phyloP scores from a whole-genome alignment of 2,113 vertebrate species.

The Struthio camelus region DNA sequence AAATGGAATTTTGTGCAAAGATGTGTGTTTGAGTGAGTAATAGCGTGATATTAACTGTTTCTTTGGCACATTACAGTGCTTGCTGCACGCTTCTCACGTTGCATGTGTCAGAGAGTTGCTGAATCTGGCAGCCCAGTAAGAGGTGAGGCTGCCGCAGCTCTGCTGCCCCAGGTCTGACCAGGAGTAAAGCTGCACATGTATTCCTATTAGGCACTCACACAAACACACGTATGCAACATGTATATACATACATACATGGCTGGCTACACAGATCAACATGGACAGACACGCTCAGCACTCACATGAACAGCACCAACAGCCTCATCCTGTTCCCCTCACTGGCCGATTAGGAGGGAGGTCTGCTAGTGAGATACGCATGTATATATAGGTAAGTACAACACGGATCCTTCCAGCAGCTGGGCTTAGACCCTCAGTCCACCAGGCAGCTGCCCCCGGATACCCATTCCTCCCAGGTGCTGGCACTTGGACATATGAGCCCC shows the following conservation, averaged over 20 bases:
- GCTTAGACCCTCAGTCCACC: neutral
- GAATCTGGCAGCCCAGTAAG: neutral
- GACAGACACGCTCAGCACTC: neutral
- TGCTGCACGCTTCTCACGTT: neutral
- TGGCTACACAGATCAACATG: neutral
- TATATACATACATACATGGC: too few species aligned
- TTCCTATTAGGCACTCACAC: neutral
- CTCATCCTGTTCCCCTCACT: neutral
- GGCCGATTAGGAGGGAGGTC: neutral
- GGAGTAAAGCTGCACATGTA: neutral
- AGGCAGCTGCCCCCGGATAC: too few species aligned
- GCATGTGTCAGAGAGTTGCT: too few species aligned
- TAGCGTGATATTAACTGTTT: neutral
- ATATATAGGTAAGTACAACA: too few species aligned
- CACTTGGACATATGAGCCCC: neutral
- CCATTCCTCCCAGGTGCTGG: neutral
- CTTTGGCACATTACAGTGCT: neutral
- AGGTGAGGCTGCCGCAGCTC: neutral
- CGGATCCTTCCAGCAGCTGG: neutral
- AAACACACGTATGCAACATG: rapidly evolving
- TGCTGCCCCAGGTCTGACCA: rapidly evolving
- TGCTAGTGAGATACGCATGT: neutral
- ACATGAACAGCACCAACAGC: neutral
- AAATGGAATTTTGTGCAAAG: neutral
- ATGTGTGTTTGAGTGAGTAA: neutral